phyloP scores from a whole-genome alignment of 1,140 invertebrate species.

The Zaprionus camerounensis region DNA sequence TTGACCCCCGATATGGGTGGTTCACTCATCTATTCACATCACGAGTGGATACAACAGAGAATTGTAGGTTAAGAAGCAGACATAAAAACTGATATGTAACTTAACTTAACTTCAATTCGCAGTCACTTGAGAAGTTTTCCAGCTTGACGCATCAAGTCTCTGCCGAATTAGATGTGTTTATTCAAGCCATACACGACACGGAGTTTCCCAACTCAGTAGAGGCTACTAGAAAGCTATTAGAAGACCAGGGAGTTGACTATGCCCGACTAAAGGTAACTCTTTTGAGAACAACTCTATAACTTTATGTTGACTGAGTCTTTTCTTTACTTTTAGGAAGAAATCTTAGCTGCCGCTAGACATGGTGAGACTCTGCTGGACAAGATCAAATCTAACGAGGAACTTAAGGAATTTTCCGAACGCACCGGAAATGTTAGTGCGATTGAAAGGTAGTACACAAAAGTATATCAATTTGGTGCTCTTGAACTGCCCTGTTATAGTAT shows the following conservation, averaged over 20 bases:
- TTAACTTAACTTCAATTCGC: slow-evolving; percentile 12
- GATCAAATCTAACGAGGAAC: slow-evolving; percentile 86
- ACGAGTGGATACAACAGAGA: slow-evolving; percentile 98
- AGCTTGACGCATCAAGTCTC: slow-evolving; percentile 95
- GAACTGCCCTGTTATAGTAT: slow-evolving; percentile 36
- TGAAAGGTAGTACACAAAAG: slow-evolving; percentile 88
- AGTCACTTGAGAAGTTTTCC: slow-evolving; percentile 98
- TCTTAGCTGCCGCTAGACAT: slow-evolving; percentile 91
- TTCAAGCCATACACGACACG: slow-evolving; percentile 91
- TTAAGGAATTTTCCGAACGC: slow-evolving; percentile 87
- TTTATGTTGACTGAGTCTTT: background rate
- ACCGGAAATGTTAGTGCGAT: slow-evolving; percentile 96
- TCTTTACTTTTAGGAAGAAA: slow-evolving; percentile 87
- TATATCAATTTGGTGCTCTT: slow-evolving; percentile 37
- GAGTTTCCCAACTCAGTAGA: slow-evolving; percentile 94
- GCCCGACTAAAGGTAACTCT: slow-evolving; percentile 86
- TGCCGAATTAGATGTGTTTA: slow-evolving; percentile 92
- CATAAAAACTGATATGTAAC: background rate
- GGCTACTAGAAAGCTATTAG: slow-evolving; percentile 89
- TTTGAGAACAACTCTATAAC: background rate
- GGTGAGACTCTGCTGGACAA: slow-evolving; percentile 92
- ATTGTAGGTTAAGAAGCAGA: slow-evolving; percentile 88
- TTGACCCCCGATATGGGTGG: slow-evolving; percentile 96
- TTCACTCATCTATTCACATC: slow-evolving; percentile 94
- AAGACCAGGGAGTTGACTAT: slow-evolving; percentile 88